Conservation (phyloP, 2,797 vertebrate genomes). For the Acridotheres tristis region DNA sequence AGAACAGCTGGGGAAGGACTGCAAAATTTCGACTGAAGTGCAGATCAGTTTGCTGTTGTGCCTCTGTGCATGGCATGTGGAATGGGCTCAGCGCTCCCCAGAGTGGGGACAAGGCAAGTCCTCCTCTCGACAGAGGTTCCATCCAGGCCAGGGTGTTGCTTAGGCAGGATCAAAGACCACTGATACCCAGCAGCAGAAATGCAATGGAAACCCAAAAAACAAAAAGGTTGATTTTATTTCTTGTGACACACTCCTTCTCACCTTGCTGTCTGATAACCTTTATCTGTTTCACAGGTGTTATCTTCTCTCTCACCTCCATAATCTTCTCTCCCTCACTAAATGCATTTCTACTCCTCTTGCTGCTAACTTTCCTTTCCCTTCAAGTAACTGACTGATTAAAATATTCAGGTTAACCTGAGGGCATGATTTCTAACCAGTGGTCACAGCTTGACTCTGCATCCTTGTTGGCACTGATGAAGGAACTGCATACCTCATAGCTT, state of each 20-base stretch:
- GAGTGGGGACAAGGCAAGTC: neutral
- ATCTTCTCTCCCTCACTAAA: neutral
- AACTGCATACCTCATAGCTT: neutral
- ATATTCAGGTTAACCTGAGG: neutral
- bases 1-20: neutral
- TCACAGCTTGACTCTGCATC: neutral
- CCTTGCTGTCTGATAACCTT: neutral
- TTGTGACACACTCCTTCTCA: neutral
- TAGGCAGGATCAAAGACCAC: neutral
- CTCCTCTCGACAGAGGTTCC: neutral
- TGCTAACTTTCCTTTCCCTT: neutral
- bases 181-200: neutral
- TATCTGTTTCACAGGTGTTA: neutral
- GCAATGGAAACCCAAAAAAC: neutral
- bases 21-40: neutral
- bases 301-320: neutral
- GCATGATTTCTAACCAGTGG: neutral
- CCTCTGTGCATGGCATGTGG: neutral
- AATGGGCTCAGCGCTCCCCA: accelerated
- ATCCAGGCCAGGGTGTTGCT: neutral
- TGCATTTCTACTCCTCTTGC: neutral
- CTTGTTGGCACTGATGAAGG: neutral
- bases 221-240: neutral
- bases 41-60: neutral
- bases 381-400: neutral